Percentiles rank a stretch among this genome's conserved stretches.
Conservation (phyloP, 2,797 vertebrate genomes). For the Betta splendens region DNA sequence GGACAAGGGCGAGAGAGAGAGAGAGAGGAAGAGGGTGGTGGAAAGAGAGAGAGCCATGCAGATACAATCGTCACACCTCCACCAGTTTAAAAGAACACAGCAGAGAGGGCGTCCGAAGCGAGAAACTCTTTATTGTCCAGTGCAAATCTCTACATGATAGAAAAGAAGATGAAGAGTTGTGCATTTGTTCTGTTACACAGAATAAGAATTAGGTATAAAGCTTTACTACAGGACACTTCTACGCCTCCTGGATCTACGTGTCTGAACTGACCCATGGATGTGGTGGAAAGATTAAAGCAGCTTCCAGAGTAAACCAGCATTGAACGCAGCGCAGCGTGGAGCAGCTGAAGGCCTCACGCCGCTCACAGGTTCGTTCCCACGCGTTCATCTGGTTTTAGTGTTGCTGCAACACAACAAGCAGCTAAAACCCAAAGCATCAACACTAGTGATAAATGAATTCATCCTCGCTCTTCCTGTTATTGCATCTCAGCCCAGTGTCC, state of each 20-base stretch:
- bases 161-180: constrained; percentile 65
- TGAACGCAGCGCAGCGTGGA: constrained; percentile 51
- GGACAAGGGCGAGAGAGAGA: too few species aligned
- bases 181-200: constrained; percentile 64
- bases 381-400: neutral
- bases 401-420: neutral
- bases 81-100: constrained; percentile 67
- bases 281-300: constrained; percentile 38
- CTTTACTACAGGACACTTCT: constrained; percentile 37
- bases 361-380: neutral
- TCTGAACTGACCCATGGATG: constrained; percentile 27
- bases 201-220: constrained; percentile 50
- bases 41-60: constrained; percentile 55
- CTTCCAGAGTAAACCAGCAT: constrained; percentile 28
- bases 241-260: constrained; percentile 32
- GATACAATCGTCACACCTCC: constrained; percentile 39
- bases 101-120: constrained; percentile 67
- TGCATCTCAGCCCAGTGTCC: constrained; percentile 50
- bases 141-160: constrained; percentile 79
- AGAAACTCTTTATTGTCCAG: constrained; percentile 77
- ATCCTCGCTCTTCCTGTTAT: constrained; percentile 23
- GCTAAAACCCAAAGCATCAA: neutral
- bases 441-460: neutral
- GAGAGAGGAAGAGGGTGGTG: too few species aligned
- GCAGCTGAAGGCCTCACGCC: too few species aligned